These are phyloP conservation scores for Albula glossodonta DNA, from an alignment of 2,113 vertebrate genomes.

Conservation along the genomic window DNA sequence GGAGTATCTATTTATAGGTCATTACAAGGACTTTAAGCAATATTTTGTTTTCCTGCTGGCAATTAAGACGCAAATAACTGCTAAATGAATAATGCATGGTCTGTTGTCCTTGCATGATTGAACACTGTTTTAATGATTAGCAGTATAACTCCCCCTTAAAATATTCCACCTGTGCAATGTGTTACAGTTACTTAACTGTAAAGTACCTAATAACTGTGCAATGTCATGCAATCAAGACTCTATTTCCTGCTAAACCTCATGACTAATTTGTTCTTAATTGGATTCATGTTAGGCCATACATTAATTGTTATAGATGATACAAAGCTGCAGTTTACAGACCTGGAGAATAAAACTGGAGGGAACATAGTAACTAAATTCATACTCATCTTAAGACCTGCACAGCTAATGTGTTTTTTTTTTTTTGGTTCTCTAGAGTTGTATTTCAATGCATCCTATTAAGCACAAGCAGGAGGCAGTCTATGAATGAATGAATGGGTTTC, in stretches of 20 bases:
- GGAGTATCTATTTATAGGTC: too few relatives aligned
- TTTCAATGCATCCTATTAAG: not conserved
- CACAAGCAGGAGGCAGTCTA: too few relatives aligned
- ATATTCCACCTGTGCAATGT: not conserved
- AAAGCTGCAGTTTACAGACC: not conserved
- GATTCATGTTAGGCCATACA: not conserved
- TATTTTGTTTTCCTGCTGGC: too few relatives aligned
- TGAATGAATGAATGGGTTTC: not conserved
- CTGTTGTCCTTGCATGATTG: not conserved
- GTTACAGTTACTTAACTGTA: not conserved
- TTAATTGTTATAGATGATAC: not conserved
- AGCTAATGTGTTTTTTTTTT: not conserved
- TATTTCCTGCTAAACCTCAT: not conserved
- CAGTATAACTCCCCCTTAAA: not conserved
- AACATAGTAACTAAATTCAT: not conserved
- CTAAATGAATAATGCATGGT: not conserved
- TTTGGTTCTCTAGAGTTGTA: not conserved
- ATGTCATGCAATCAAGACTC: not conserved
- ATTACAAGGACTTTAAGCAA: not conserved
- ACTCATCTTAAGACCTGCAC: not conserved
- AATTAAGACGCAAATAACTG: not conserved
- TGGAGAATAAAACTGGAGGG: not conserved
- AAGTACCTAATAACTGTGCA: not conserved
- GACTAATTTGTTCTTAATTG: not conserved
- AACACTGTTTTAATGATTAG: not conserved